phyloP scores from a whole-genome alignment of 2,113 vertebrate species.

The Cettia cetti region DNA sequence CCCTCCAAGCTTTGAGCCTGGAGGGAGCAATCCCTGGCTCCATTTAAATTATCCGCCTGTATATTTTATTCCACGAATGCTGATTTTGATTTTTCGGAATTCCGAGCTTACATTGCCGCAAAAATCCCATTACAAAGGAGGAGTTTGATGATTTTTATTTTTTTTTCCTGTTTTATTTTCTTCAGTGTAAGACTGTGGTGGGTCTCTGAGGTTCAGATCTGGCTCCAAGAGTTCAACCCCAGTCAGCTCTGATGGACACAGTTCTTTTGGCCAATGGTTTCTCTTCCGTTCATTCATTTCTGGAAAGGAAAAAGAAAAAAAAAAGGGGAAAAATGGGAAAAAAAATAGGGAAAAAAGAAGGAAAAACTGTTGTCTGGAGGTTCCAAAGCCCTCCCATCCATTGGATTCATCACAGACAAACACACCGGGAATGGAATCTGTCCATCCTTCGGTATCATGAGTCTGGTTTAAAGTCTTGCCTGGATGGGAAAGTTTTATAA shows the following conservation, averaged over 20 bases:
- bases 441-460: neutral
- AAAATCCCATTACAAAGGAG: neutral
- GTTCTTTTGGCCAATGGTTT: neutral
- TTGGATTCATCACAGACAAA: neutral
- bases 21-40: neutral
- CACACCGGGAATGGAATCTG: neutral
- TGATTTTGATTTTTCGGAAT: neutral
- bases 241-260: neutral
- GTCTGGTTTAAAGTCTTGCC: neutral
- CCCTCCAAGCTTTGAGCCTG: neutral
- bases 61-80: neutral
- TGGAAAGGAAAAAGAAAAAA: neutral
- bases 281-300: neutral
- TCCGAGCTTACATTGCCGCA: fast-evolving
- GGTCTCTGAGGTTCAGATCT: conserved; percentile 36
- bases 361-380: neutral
- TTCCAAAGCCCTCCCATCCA: neutral
- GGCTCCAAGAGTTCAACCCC: neutral
- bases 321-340: fast-evolving
- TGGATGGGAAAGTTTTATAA: conserved; percentile 51
- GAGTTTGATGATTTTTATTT: neutral
- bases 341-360: neutral
- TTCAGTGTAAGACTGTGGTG: neutral
- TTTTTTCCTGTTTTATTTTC: neutral
- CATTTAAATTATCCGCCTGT: neutral